Conservation (phyloP, 2,113 vertebrate genomes). For the Hemibagrus wyckioides region DNA sequence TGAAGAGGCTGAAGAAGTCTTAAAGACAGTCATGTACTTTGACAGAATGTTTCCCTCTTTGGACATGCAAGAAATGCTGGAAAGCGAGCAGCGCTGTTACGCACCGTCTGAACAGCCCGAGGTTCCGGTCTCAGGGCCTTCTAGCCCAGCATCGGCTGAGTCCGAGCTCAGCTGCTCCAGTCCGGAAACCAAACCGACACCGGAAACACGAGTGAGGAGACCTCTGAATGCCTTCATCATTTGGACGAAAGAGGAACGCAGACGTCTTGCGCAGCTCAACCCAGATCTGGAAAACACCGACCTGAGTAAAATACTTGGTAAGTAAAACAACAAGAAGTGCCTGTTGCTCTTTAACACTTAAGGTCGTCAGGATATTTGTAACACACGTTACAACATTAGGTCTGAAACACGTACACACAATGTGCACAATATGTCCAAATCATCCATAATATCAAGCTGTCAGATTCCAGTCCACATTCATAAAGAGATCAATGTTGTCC, state of each 20-base stretch:
- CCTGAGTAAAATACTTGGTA: conserved; percentile 82
- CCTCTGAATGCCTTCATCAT: conserved; percentile 83
- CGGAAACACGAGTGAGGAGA: conserved; percentile 71
- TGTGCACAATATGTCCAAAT: not conserved
- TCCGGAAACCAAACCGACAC: conserved; percentile 75
- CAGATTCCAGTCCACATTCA: not conserved
- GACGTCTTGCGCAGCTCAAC: conserved; percentile 72
- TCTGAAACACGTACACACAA: not conserved
- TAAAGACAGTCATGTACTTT: conserved; percentile 63
- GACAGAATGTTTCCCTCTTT: conserved; percentile 53
- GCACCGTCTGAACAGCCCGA: conserved; percentile 42
- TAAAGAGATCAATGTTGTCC: not conserved
- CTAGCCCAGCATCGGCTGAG: conserved; percentile 69
- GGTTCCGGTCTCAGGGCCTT: conserved; percentile 53
- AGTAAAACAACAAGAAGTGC: conserved; percentile 22
- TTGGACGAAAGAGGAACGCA: conserved; percentile 81
- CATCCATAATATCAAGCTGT: not conserved
- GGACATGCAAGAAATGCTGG: conserved; percentile 47
- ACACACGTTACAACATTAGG: no score
- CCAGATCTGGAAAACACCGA: conserved; percentile 82
- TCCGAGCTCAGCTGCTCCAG: conserved; percentile 74
- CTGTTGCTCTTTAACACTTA: not conserved
- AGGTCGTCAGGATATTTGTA: not conserved
- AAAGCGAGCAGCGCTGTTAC: conserved; percentile 47
- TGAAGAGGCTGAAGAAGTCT: not conserved